Evolutionary conservation across 2,888 invertebrate species (phyloP).

Genomic region (Drosophila quinaria): DNA sequence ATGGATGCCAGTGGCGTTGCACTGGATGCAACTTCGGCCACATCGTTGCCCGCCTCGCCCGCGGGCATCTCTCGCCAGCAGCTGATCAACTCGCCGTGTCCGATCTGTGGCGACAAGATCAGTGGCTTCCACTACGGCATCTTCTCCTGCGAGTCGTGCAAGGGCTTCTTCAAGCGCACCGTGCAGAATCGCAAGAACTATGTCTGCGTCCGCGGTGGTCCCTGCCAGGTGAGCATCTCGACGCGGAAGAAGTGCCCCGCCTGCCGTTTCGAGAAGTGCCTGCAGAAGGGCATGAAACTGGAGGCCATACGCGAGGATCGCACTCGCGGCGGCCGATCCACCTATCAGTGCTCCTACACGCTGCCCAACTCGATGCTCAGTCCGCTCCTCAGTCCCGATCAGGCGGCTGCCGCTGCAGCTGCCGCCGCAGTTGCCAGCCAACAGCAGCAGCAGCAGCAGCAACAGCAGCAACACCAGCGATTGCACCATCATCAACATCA

Average conservation of each 20-base stretch:
- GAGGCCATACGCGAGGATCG: slow-evolving; percentile 98
- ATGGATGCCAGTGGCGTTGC: slow-evolving; percentile 69
- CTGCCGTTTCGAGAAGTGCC: slow-evolving; percentile 97
- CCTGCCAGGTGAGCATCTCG: slow-evolving; percentile 96
- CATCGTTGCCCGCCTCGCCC: slow-evolving; percentile 85
- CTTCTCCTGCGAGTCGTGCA: slow-evolving; percentile 98
- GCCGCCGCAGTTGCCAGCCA: slow-evolving; percentile 54
- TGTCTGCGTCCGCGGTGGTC: slow-evolving; percentile 95
- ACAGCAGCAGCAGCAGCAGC: slow-evolving; percentile 66
- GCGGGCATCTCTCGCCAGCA: slow-evolving; percentile 95
- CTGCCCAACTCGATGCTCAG: slow-evolving; percentile 90
- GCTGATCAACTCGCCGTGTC: slow-evolving; percentile 96
- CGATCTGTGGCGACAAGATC: slow-evolving; percentile 97
- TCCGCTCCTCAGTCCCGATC: slow-evolving; percentile 86
- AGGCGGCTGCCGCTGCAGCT: slow-evolving; percentile 69
- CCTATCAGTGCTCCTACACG: slow-evolving; percentile 97
- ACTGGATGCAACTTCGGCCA: slow-evolving; percentile 39
- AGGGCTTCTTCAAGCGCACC: slow-evolving; percentile 98
- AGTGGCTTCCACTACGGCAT: slow-evolving; percentile 99
- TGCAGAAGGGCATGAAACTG: slow-evolving; percentile 98
- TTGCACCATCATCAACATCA: slow-evolving; percentile 57
- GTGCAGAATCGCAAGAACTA: slow-evolving; percentile 99
- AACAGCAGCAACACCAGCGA: slow-evolving; percentile 47
- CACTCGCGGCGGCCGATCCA: slow-evolving; percentile 97
- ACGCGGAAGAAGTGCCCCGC: slow-evolving; percentile 99